phyloP scores from a whole-genome alignment of 2,797 vertebrate genomes.

The Pristis pectinata region DNA sequence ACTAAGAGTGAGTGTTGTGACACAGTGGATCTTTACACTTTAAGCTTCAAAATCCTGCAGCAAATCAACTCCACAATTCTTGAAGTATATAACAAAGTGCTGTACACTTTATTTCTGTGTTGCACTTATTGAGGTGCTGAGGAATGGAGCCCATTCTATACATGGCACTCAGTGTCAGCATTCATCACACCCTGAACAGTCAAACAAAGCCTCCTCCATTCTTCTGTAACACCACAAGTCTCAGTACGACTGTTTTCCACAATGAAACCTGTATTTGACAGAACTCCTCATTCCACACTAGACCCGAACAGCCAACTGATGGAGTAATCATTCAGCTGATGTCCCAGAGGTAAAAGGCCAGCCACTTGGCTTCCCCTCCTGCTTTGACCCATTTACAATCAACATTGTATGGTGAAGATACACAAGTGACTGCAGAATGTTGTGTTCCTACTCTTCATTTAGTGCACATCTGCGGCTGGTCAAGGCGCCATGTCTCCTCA shows the following conservation, averaged over 20 bases:
- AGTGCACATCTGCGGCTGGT: conserved; percentile 88
- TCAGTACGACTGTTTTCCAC: not conserved
- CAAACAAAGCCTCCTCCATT: not conserved
- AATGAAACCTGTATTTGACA: not conserved
- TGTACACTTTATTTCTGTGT: not conserved
- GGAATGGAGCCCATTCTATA: not conserved
- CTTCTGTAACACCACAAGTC: not conserved
- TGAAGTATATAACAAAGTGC: not conserved
- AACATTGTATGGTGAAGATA: conserved; percentile 19
- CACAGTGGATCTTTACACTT: not conserved
- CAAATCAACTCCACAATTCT: not conserved
- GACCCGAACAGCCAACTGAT: too few relatives aligned
- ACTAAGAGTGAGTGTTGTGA: not conserved
- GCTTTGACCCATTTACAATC: not conserved
- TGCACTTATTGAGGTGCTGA: not conserved
- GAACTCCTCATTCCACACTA: too few relatives aligned
- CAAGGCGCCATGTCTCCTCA: conserved; percentile 76
- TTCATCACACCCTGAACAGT: not conserved
- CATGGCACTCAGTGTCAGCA: not conserved
- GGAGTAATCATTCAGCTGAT: not conserved
- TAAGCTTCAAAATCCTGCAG: not conserved
- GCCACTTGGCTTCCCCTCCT: not conserved
- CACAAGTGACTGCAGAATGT: not conserved
- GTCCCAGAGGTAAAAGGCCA: not conserved
- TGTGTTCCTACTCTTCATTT: conserved; percentile 88